Evolutionary conservation across 2,888 invertebrate species (phyloP).

Genomic region (Andrena haemorrhoa): DNA sequence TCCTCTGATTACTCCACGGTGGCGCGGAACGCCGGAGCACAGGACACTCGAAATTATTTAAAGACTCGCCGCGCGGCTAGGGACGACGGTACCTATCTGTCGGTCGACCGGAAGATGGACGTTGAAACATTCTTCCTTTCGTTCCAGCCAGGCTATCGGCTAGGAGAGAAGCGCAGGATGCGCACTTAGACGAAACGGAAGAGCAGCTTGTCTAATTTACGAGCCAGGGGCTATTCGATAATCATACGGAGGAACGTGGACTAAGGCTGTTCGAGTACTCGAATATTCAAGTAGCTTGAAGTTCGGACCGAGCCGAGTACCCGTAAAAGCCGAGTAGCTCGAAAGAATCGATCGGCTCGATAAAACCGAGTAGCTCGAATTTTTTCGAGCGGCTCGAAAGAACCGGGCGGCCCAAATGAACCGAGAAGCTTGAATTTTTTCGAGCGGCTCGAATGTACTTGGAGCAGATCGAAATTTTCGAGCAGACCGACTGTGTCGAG

Average conservation of each 20-base stretch:
- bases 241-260: background rate
- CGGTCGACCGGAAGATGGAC: constrained; percentile 71
- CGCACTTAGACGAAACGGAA: constrained; percentile 76
- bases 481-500: no score
- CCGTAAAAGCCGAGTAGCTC: no score
- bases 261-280: no score
- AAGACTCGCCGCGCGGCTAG: background rate
- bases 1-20: background rate
- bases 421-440: no score
- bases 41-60: background rate
- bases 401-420: no score
- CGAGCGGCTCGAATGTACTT: no score
- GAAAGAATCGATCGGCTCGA: no score
- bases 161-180: constrained; percentile 61
- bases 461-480: no score
- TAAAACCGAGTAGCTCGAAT: no score
- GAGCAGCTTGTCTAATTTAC: constrained; percentile 76
- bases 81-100: constrained; percentile 41
- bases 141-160: constrained; percentile 26
- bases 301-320: no score
- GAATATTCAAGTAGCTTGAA: no score
- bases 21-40: background rate
- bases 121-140: constrained; percentile 63
- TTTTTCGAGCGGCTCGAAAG: no score
- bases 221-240: constrained; percentile 29